phyloP scores from a whole-genome alignment of 2,113 vertebrate species.

The Vidua chalybeata region DNA sequence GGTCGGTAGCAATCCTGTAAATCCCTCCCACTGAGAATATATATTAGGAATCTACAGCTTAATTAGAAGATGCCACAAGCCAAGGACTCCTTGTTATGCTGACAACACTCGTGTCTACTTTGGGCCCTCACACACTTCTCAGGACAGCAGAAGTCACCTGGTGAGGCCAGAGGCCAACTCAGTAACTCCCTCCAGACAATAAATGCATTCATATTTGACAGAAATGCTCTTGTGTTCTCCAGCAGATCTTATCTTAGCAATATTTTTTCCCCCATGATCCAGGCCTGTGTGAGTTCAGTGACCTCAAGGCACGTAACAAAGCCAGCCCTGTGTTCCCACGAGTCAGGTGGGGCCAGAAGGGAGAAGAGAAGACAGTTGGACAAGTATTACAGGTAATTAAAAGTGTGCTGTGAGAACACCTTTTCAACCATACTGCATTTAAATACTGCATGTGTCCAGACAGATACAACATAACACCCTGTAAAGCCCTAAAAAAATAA shows the following conservation, averaged over 20 bases:
- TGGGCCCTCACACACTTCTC: background rate
- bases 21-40: background rate
- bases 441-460: background rate
- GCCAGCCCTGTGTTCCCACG: background rate
- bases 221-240: background rate
- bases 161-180: background rate
- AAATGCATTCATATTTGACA: background rate
- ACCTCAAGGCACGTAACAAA: background rate
- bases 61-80: background rate
- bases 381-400: background rate
- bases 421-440: background rate
- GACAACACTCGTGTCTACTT: background rate
- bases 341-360: background rate
- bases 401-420: background rate
- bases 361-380: background rate
- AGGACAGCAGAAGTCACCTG: background rate
- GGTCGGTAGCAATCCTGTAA: background rate
- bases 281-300: background rate
- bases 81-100: background rate
- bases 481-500: background rate
- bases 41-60: background rate
- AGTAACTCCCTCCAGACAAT: background rate
- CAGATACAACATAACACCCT: background rate
- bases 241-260: background rate
- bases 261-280: background rate